Percentiles rank a stretch among this genome's conserved stretches.
Evolutionary conservation across 2,888 invertebrate species (phyloP).

Genomic region (Dyspetes luteomarginatus): DNA sequence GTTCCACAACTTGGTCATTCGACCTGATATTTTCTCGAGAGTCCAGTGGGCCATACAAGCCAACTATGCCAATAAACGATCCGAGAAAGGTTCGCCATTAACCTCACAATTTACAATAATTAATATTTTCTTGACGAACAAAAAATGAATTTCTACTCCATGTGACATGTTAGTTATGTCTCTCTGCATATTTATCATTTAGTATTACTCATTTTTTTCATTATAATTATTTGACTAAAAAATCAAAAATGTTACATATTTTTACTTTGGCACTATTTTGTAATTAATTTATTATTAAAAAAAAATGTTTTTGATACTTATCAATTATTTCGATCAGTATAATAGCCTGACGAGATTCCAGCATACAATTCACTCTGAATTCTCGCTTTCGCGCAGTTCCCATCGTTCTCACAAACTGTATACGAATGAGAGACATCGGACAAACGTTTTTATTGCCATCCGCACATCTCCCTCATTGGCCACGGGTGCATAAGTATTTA

Average conservation of each 20-base stretch:
- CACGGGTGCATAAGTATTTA: slow-evolving; percentile 26
- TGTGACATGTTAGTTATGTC: too few species aligned
- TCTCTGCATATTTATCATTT: too few species aligned
- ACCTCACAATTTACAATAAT: too few species aligned
- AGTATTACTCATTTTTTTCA: too few species aligned
- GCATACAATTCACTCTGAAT: slow-evolving; percentile 34
- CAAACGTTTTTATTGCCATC: background rate
- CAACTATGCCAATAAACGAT: background rate
- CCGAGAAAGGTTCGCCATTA: background rate
- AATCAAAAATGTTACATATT: too few species aligned
- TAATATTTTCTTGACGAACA: too few species aligned
- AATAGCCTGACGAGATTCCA: slow-evolving; percentile 20
- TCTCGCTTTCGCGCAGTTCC: slow-evolving; percentile 46
- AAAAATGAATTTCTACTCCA: too few species aligned
- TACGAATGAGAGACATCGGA: slow-evolving; percentile 1
- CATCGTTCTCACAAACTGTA: slow-evolving; percentile 35
- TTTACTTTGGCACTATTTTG: background rate
- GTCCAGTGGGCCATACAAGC: background rate
- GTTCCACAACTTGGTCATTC: slow-evolving; percentile 20
- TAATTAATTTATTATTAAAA: background rate
- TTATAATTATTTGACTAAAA: too few species aligned
- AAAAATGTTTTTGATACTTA: background rate
- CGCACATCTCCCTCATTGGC: background rate
- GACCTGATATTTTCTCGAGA: slow-evolving; percentile 17
- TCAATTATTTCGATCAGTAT: background rate